Evolutionary conservation across 2,113 vertebrate species (phyloP).

Genomic region (Apodemus sylvaticus): DNA sequence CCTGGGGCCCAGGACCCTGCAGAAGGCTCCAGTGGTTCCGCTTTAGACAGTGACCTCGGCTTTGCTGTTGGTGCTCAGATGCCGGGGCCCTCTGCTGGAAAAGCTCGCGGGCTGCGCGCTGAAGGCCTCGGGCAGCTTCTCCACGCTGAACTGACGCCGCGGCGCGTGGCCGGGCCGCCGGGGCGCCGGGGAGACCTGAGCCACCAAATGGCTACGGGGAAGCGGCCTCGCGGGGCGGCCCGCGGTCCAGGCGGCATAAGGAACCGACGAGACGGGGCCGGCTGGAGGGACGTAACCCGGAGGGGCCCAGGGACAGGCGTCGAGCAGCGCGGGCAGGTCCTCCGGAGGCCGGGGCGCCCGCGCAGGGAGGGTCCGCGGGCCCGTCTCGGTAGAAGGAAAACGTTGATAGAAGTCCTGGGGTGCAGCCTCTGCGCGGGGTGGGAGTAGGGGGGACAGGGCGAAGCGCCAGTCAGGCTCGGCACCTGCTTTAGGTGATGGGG

Average conservation of each 20-base stretch:
- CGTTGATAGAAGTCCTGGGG: constrained; percentile 91
- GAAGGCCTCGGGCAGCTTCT: constrained; percentile 92
- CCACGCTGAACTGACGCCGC: constrained; percentile 91
- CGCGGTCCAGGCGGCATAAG: constrained; percentile 84
- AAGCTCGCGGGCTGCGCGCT: constrained; percentile 82
- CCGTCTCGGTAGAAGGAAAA: constrained; percentile 86
- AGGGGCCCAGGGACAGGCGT: constrained; percentile 88
- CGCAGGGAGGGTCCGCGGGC: constrained; percentile 86
- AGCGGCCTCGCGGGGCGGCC: constrained; percentile 79
- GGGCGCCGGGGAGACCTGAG: constrained; percentile 83
- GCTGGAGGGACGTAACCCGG: constrained; percentile 87
- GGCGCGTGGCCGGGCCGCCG: constrained; percentile 85
- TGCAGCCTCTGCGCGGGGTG: constrained; percentile 83
- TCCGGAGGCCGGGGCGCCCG: constrained; percentile 85
- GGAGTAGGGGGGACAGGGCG: neutral
- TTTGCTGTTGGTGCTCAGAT: constrained; percentile 96
- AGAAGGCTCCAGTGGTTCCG: neutral
- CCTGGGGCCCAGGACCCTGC: neutral
- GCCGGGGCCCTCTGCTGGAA: constrained; percentile 79
- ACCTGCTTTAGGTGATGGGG: constrained; percentile 77
- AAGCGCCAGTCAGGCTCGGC: neutral
- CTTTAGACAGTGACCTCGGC: constrained; percentile 94
- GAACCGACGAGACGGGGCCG: constrained; percentile 85
- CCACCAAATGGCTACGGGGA: constrained; percentile 79
- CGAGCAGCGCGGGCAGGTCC: constrained; percentile 86